phyloP scores from a whole-genome alignment of 2,797 vertebrate species.

The Neosalanx taihuensis region DNA sequence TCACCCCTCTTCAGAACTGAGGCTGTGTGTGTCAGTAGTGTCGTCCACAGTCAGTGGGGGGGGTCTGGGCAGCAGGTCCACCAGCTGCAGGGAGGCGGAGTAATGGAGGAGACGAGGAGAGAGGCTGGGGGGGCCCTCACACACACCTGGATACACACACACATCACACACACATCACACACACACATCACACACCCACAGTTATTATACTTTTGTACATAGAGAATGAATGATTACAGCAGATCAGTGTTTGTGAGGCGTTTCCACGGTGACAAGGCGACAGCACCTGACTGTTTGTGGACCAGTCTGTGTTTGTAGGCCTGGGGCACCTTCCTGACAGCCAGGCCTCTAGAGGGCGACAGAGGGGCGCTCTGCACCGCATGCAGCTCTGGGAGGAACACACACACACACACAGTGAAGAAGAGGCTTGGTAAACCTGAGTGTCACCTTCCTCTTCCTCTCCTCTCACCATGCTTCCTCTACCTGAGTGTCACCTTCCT shows the following conservation, averaged over 20 bases:
- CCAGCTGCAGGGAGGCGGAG: slow-evolving; percentile 65
- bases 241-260: too few relatives aligned
- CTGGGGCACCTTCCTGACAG: slow-evolving; percentile 36
- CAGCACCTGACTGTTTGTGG: slow-evolving; percentile 56
- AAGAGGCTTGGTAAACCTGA: too few relatives aligned
- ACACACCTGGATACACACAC: slow-evolving; percentile 29
- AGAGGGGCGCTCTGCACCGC: slow-evolving; percentile 85
- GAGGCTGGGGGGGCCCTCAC: slow-evolving; percentile 32
- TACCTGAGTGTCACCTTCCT: too few relatives aligned
- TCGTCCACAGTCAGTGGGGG: slow-evolving; percentile 60
- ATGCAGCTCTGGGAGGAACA: slow-evolving; percentile 76
- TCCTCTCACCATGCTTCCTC: too few relatives aligned
- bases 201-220: too few relatives aligned
- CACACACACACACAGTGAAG: too few relatives aligned
- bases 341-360: slow-evolving; percentile 49
- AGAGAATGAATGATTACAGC: too few relatives aligned
- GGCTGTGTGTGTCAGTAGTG: slow-evolving; percentile 48
- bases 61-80: slow-evolving; percentile 71
- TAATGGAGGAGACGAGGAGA: slow-evolving; percentile 74
- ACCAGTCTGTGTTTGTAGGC: slow-evolving; percentile 64
- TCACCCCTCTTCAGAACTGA: slow-evolving; percentile 18
- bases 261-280: background rate
- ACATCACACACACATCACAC: background rate
- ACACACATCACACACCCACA: background rate
- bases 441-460: too few relatives aligned